Base-by-base conservation (phyloP, 2,113 vertebrate species). In the Oryzias curvinotus region DNA sequence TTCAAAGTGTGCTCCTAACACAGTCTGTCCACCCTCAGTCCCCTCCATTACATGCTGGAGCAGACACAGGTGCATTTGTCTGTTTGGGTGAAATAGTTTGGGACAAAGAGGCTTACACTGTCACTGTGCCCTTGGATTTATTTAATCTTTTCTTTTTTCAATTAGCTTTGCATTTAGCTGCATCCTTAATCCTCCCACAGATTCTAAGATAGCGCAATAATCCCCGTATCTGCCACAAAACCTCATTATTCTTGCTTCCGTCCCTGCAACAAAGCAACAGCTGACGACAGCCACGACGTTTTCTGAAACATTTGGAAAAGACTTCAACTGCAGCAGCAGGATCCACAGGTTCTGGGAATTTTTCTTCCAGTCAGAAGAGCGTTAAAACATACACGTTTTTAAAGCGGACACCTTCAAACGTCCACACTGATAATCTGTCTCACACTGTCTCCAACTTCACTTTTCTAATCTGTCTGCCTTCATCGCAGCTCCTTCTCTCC, bases 381-480 rank as follows among this genome's bases (percentile, higher is more conserved):
- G 14, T 7, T 8, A 50, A 45, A 44, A 47, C 28, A 52, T 14
- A 61, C 42, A 26, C 12, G 18, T 56, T 69, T 52, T n/a, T 21
- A 18, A 3, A 47, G 17, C 18, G 19, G 43, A 52, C 49, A 65
- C 26, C 67, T 77, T 58, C 55, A 25, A 1, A 65, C 14, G 64
- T 65, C 30, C 47, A 57, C 69, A 19, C 45, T 52, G 52, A 46
- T 62, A 14, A 60, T 62, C 42, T 74, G 19, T 57, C 52, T 61
- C 44, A 5, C 53, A 72, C 63, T 52, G 10, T 4, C 65, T 64
- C 36, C 21, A 25, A 52, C 17, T 65, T 51, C 42, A 19, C 56
- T 63, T 77, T 74, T 77, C 53, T 63, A 71, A 78, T 72, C 47
- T 54, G 41, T 61, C 79, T 46, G 59, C 61, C 47, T 55, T 73